These are phyloP conservation scores for Pomacea canaliculata DNA, from an alignment of 2,888 invertebrate species.

Conservation along the genomic window DNA sequence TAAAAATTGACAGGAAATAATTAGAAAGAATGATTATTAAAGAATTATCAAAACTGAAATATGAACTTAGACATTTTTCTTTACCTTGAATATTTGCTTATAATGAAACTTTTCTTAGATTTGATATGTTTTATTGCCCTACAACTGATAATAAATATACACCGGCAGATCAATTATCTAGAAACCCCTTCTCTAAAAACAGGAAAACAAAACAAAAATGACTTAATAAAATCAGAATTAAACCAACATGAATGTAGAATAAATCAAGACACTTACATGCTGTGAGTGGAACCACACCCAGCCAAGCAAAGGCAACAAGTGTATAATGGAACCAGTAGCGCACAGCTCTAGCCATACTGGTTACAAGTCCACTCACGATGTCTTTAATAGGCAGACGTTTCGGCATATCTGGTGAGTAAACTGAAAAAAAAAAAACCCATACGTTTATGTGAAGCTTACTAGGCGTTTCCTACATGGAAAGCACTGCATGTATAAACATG, in stretches of 20 bases:
- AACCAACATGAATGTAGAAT: not conserved
- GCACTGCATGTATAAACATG: not conserved
- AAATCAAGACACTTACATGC: slow-evolving; percentile 79
- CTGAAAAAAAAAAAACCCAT: slow-evolving; percentile 58
- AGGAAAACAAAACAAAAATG: too few species aligned
- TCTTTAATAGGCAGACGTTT: slow-evolving; percentile 92
- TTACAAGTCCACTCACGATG: slow-evolving; percentile 88
- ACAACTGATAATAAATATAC: too few species aligned
- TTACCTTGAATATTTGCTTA: too few species aligned
- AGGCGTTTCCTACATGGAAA: not conserved
- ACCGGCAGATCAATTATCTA: too few species aligned
- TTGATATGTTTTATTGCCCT: too few species aligned
- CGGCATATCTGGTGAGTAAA: slow-evolving; percentile 99
- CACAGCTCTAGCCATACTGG: slow-evolving; percentile 90
- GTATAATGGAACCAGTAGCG: slow-evolving; percentile 98
- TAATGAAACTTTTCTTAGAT: too few species aligned
- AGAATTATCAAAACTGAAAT: too few species aligned
- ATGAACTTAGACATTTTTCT: too few species aligned
- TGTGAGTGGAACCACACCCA: slow-evolving; percentile 94
- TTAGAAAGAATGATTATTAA: too few species aligned
- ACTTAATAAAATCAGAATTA: too few species aligned
- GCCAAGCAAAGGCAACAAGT: slow-evolving; percentile 96
- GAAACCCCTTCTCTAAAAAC: too few species aligned
- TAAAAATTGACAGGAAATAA: too few species aligned
- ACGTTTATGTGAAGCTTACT: not conserved